Evolutionary conservation across 2,797 vertebrate species (phyloP), one percentile per base, ranked within the genome.

Genomic region (Gastrophryne carolinensis): DNA sequence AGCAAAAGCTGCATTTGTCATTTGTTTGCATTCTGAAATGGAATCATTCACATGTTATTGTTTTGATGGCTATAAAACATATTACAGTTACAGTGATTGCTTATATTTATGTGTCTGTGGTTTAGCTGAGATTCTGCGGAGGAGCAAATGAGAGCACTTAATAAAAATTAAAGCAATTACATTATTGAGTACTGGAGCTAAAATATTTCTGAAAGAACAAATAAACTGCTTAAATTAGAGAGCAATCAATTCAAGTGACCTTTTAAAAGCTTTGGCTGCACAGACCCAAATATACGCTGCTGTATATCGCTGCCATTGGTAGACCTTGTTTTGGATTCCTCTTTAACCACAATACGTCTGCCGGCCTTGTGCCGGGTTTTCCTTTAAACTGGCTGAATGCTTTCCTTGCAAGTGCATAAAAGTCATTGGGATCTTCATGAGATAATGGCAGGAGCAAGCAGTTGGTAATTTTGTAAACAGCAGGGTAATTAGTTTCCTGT

Each of bases 341-440:
- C 54, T 41, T 67, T 66, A 57, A 23, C 56, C 69, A 69, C 64
- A 64, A 50, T 56, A 66, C 24, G 64, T 58, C 76, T 81, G 56
- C 8, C 72, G 82, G 87, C 86, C 83, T 87, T 89, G 87, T 72
- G 75, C 81, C 75, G 88, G 86, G 39, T 30, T 30, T 71, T 80
- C 65, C 78, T 73, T 64, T 77, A 79, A 65, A 50, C 49, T 81
- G 80, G 67, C 74, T 56, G 39, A 74, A 80, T 72, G 17, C 39
- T 32, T 79, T 75, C 56, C 44, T 84, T 84, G 79, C 83, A 84
- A 78, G 79, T 72, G 72, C 70, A 72, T 79, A 78, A 39, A n/a
- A 73, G 79, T 79, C 77, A 79, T 83, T 77, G 57, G 26, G 64
- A 81, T 83, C 69, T 75, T 73, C 58, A 77, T 79, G 41, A 63